Percentiles rank a stretch among this genome's conserved stretches.
Conservation (phyloP, 1,140 invertebrate species). For the Trachymyrmex cornetzi region DNA sequence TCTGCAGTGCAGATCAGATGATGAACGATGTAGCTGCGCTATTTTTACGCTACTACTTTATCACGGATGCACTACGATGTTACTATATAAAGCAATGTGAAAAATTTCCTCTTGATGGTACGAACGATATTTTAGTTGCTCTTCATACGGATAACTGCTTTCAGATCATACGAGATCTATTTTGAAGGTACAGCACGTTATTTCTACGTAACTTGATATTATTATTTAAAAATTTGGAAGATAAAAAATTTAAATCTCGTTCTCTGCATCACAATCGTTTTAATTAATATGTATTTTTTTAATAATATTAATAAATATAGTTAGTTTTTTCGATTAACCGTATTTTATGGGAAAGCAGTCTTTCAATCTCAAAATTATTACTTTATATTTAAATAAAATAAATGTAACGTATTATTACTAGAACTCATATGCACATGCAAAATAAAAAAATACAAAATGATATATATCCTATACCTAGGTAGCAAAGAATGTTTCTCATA, state of each 20-base stretch:
- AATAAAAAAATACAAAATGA: conserved; percentile 18
- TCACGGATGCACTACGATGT: conserved; percentile 22
- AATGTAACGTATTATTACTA: not conserved
- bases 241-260: not conserved
- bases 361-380: not conserved
- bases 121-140: conserved; percentile 43
- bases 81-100: conserved; percentile 42
- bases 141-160: conserved; percentile 27
- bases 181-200: not conserved
- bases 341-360: not conserved
- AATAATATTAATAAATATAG: conserved; percentile 18
- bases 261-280: not conserved
- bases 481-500: conserved; percentile 26
- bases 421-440: not conserved
- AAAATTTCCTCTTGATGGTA: conserved; percentile 42
- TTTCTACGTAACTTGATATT: not conserved
- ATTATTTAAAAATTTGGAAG: conserved; percentile 10
- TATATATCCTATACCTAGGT: not conserved
- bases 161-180: not conserved
- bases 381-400: too few species aligned
- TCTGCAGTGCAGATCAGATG: conserved; percentile 64
- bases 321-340: not conserved
- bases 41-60: conserved; percentile 58
- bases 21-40: conserved; percentile 66
- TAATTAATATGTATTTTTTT: not conserved